phyloP scores from a whole-genome alignment of 2,888 invertebrate species.

The Plebejus argus region DNA sequence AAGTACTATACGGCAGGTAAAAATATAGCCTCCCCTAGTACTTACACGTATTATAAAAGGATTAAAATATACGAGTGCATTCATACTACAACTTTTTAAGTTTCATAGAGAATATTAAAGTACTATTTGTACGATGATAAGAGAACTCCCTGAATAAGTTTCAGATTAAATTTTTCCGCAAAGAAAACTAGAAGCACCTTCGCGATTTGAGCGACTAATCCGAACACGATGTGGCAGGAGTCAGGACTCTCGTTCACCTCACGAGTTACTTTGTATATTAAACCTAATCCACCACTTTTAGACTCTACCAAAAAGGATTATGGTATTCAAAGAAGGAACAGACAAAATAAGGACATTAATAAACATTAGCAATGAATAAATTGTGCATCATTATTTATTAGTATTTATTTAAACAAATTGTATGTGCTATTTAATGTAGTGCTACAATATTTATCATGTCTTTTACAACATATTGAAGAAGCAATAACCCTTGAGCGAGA shows the following conservation, averaged over 20 bases:
- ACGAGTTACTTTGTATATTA: not conserved
- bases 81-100: slow-evolving; percentile 13
- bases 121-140: slow-evolving; percentile 2
- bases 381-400: not conserved
- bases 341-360: too few relatives aligned
- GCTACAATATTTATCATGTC: not conserved
- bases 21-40: slow-evolving; percentile 13
- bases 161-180: not conserved
- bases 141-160: not conserved
- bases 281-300: too few relatives aligned
- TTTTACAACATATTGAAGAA: not conserved
- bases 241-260: not conserved
- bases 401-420: not conserved
- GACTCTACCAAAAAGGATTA: too few relatives aligned
- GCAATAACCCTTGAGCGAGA: slow-evolving; percentile 10
- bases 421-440: not conserved
- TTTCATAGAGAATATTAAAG: slow-evolving; percentile 3
- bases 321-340: too few relatives aligned
- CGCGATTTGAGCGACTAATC: not conserved
- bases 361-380: too few relatives aligned
- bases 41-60: slow-evolving; percentile 26
- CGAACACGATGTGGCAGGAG: not conserved
- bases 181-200: not conserved
- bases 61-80: slow-evolving; percentile 22
- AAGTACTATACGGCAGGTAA: slow-evolving; percentile 31